Conservation (phyloP, 30 jellyfish, hydroid and myxozoan species). For the Aurelia sp. region DNA sequence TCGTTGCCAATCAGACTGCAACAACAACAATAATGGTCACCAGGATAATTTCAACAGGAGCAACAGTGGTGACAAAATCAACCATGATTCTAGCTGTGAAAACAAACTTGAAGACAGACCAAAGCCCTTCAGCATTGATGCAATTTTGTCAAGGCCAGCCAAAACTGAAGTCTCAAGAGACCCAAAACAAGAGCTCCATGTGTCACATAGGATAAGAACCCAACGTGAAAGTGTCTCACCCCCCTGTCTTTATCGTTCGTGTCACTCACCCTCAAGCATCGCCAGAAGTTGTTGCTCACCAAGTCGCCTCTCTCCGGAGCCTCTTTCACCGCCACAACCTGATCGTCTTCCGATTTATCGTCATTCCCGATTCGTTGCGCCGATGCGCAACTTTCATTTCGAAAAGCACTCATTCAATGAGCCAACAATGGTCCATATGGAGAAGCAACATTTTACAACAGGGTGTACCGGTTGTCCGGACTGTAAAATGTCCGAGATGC, state of each 20-base stretch:
- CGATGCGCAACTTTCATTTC: slow-evolving; percentile 19
- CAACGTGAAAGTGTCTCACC: neutral
- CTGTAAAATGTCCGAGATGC: slow-evolving; percentile 39
- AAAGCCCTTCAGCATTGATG: slow-evolving; percentile 53
- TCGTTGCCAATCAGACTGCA: neutral
- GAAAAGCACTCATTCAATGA: slow-evolving; percentile 12
- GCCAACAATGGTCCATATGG: slow-evolving; percentile 59
- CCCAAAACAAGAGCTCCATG: neutral
- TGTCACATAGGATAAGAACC: neutral
- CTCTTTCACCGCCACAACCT: slow-evolving; percentile 23
- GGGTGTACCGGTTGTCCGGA: slow-evolving; percentile 48
- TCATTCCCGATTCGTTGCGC: slow-evolving; percentile 9
- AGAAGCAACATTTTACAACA: slow-evolving; percentile 22
- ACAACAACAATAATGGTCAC: slow-evolving; percentile 1
- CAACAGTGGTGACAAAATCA: neutral
- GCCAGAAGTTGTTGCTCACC: slow-evolving; percentile 14
- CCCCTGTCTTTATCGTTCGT: slow-evolving; percentile 10
- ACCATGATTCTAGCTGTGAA: neutral
- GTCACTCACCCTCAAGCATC: neutral
- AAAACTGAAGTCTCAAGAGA: neutral
- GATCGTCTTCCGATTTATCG: slow-evolving; percentile 27
- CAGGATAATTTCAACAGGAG: neutral
- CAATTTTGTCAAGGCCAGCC: slow-evolving; percentile 52
- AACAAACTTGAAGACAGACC: slow-evolving; percentile 3
- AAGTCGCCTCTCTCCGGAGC: slow-evolving; percentile 10